Evolutionary conservation across 2,113 vertebrate species (phyloP), one percentile per base, ranked within the genome.

Genomic region (Abramis brama): DNA sequence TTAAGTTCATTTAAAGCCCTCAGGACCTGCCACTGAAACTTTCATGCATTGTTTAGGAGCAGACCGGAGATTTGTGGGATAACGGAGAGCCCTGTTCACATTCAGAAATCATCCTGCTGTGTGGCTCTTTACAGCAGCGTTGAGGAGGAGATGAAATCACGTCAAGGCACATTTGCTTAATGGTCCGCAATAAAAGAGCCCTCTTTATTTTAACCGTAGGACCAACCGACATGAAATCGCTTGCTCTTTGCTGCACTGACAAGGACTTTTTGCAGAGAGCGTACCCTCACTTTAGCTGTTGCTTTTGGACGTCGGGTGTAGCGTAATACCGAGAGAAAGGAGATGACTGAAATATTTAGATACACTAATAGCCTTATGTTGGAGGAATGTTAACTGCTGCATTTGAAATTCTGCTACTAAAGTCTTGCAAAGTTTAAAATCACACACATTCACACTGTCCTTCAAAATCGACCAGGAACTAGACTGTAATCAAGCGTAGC

Each of bases 111-210:
- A 75, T 2, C 86, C 25, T 85, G 59, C 83, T 85, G 83, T 55
- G 33, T 71, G 76, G 57, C 78, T 82, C 47, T 66, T 77, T 59
- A 45, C 30, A 57, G 25, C 39, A 60, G 64, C 25, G 9, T 36
- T 68, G 75, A 47, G 57, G 2, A 59, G 15, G 60, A 74, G 39
- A 39, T 50, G 30, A 50, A 62, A 70, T 79, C n/a, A 36, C n/a
- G 30, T 39, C 27, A 62, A 10, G 57, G 79, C 80, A 82, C 71
- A 82, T 77, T 85, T 79, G 77, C 74, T 86, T 86, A 86, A 83
- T 83, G 74, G 80, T 50, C 57, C 59, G 60, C 73, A 55, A 36
- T 75, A 68, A 68, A 83, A 83, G 15, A 55, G 27, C 73, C 47
- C 57, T 83, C 68, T 66, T 45, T 82, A 79, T 86, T 83, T 88